Evolutionary conservation across 2,888 invertebrate species (phyloP).

Genomic region (Hemaris fuciformis): DNA sequence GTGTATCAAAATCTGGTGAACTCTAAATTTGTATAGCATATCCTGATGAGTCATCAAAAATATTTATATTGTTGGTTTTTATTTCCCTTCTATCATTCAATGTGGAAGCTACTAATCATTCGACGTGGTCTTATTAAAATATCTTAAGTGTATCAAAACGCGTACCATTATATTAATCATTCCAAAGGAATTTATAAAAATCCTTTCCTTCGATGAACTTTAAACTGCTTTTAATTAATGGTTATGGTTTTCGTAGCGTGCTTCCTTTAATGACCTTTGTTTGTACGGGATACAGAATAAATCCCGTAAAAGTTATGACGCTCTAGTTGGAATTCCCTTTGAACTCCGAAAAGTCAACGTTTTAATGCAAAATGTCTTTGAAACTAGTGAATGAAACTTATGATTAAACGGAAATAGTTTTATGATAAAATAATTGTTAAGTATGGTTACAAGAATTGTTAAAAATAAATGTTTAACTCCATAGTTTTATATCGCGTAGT

Average conservation of each 20-base stretch:
- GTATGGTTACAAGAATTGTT: too few relatives aligned
- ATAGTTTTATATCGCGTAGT: too few relatives aligned
- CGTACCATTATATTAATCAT: neutral
- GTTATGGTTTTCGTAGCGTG: constrained; percentile 10
- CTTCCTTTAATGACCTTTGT: constrained; percentile 13
- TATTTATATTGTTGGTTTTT: neutral
- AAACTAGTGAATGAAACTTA: neutral
- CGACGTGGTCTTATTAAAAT: neutral
- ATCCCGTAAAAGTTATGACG: constrained; percentile 19
- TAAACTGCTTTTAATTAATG: constrained; percentile 15
- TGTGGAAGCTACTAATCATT: constrained; percentile 1
- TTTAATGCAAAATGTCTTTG: neutral
- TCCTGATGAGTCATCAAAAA: neutral
- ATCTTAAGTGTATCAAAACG: neutral
- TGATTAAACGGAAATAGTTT: neutral
- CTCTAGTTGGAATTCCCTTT: constrained; percentile 20
- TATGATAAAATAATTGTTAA: neutral
- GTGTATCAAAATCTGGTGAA: too few relatives aligned
- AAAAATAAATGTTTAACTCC: too few relatives aligned
- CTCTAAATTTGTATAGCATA: neutral
- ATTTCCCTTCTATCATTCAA: neutral
- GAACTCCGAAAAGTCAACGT: constrained; percentile 6
- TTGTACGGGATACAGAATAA: constrained; percentile 11
- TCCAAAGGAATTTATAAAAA: neutral
- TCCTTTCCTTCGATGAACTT: constrained; percentile 2